Base-by-base conservation (phyloP, 2,888 invertebrate species). In the Hylaea fasciaria region DNA sequence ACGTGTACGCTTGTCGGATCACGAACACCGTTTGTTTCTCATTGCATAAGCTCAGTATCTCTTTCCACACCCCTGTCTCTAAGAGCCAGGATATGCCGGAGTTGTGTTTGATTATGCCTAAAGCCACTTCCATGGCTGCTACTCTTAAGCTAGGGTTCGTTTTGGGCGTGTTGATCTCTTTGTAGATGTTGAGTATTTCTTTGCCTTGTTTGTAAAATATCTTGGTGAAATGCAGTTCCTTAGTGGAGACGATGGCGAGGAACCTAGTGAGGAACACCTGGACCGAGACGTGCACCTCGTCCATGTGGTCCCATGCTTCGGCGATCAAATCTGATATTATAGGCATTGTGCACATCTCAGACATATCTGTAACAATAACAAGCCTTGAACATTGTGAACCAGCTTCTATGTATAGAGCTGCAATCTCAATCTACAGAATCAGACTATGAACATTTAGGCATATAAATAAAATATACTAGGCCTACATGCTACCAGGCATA, bases 1-100 rank as follows among this genome's bases (percentile, higher is more conserved):
- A 94, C 59, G 93, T 92, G 55, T 95, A 94, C 8, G 95, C 94
- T 76, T 95, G 95, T 40, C 94, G 92, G 0, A 94, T 93, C 10
- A 96, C 94, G 75, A 96, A 96, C 41, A 96, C 88, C 0, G 96
- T 96, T 62, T 95, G 94, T 79, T 94, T 94, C 55, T 93, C 89
- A 69, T 95, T 93, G 62, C 94, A 94, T 50, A 94, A 93, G 58
- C 90, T 91, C 3, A 96, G 82, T 29, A 96, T 93, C 69, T 94
- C 92, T 61, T 90, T 93, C 96, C 96, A 96, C 12, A 93, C 82
- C 13, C 93, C 94, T 60, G 87, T 90, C 57, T 93, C 84, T n/a
- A 94, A 86, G 3, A 96, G 85, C 94, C 95, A 96, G 29, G 91
- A 85, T 32, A 95, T 80, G 0, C 96, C 96, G 2, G 94, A 89